Evolutionary conservation across 2,888 invertebrate genomes (phyloP), one percentile per base, ranked within the genome.

Genomic region (Hypolimnas misippus): DNA sequence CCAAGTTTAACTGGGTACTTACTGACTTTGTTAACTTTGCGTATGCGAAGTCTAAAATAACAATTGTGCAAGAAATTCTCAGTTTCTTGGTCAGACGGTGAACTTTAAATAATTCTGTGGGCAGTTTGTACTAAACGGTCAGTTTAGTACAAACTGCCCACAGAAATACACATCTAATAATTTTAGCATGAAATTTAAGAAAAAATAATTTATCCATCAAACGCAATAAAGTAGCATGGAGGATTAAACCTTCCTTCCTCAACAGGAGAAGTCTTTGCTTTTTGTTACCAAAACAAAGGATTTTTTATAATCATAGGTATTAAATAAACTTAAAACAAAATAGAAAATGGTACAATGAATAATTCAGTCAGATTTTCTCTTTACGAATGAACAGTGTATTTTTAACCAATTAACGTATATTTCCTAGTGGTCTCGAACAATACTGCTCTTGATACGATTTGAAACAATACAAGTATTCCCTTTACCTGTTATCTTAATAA

Each of bases 401-500:
- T 21, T 46, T 19, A 54, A 49, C 59, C 53, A 49, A 53, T 49
- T 16, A 54, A 38, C 14, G 53, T 54, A 35, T 25, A 40, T 31
- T 49, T 49, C 44, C 49, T 51, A 40, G 61, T 61, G 56, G 31
- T 62, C 57, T 57, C 35, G 55, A 53, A 62, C 62, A 65, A 62
- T 65, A 29, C 50, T 44, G 35, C 46, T 55, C 40, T 58, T 46
- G 55, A 59, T 65, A 52, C 17, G 29, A 57, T 56, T 59, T 58
- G 57, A 59, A 65, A 46, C 14, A 46, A n/a, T 49, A 46, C 46
- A 29, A 40, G 44, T 12, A 21, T 12, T 8, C 8, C 8, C 8
- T 12, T 10, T 46, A n/a, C n/a, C 19, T 19, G 12, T 21, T 46
- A 46, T 21, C 3, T 35, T 35, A 19, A 44, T 19, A 42, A 3